Evolutionary conservation across 2,888 invertebrate species (phyloP), one percentile per base, ranked within the genome.

Genomic region (Drosophila neotestacea): DNA sequence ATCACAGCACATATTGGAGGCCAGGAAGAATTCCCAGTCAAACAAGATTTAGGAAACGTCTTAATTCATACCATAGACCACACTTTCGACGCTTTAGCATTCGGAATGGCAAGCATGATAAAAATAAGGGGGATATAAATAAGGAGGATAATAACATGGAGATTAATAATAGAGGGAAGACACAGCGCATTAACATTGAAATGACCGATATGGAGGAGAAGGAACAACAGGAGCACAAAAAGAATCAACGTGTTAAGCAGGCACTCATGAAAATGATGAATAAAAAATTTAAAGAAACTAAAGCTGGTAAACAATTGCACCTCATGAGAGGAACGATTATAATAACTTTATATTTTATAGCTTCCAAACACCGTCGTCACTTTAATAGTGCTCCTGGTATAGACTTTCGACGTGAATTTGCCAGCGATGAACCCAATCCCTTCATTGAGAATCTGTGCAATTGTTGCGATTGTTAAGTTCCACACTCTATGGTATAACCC

Each of bases 351-450:
- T 30, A 16, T 3, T 32, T 1, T 5, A 6, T 36, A 72, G 75
- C 47, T 32, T 4, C 39, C 11, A 54, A 32, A 2, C 32, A 41
- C 4, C 34, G 44, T 5, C 16, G 30, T 10, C 63, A 50, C 4
- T 22, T 36, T 7, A 13, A 56, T 7, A 51, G 16, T 22, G 52
- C 30, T 6, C 50, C 77, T 4, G 61, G 32, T 0, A 6, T 67
- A 46, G 74, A 81, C 7, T 39, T 77, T 0, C 46, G 36, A 5
- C 66, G 46, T 0, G 79, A 79, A n/a, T 81, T 81, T 6, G 74
- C 74, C 48, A 79, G 74, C 47, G 79, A 81, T 30, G 67, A 77
- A n/a, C 59, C 78, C 27, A 79, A 81, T 70, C 81, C 79, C 9
- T 77, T 74, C 27, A 66, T 81, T 6, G 73, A 73, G 4, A 51